A percentile compares a stretch with the other conserved stretches of the same genome.
Evolutionary conservation across 2,888 invertebrate species (phyloP).

Genomic region (Lithophane ornitopus): DNA sequence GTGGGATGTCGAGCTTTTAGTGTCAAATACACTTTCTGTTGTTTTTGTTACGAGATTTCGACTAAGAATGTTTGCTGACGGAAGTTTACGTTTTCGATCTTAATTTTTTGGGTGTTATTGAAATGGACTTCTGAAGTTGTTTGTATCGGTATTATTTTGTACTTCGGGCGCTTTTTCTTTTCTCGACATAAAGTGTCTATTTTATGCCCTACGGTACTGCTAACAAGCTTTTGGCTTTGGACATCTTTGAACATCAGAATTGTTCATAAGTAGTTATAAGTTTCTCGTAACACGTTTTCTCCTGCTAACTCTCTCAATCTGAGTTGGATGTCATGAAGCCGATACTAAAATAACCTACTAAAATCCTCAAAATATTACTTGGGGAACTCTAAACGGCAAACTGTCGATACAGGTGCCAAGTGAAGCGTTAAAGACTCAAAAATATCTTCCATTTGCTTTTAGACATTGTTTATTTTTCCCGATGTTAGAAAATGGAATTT

Average conservation of each 20-base stretch:
- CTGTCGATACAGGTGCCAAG: constrained; percentile 57
- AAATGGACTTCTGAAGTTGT: constrained; percentile 37
- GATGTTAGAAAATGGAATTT: constrained; percentile 61
- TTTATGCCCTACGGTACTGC: constrained; percentile 11
- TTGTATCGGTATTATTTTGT: constrained; percentile 34
- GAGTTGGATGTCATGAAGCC: constrained; percentile 4
- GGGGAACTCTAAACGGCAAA: constrained; percentile 21
- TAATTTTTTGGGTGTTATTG: constrained; percentile 46
- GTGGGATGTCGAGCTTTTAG: constrained; percentile 82
- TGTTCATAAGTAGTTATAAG: constrained; percentile 25
- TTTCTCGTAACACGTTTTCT: constrained; percentile 32
- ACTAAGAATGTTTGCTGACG: constrained; percentile 51
- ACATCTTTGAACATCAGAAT: constrained; percentile 16
- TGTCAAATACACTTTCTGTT: constrained; percentile 77
- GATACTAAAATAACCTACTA: constrained; percentile 37
- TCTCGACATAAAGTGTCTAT: constrained; percentile 29
- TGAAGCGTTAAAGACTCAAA: constrained; percentile 54
- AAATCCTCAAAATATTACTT: constrained; percentile 37
- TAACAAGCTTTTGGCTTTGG: constrained; percentile 18
- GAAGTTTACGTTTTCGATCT: constrained; percentile 46
- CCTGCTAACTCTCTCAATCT: constrained; percentile 9
- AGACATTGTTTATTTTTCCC: constrained; percentile 59
- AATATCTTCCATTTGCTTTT: constrained; percentile 60
- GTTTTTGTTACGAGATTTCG: constrained; percentile 66
- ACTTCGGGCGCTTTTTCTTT: constrained; percentile 33